Conservation (phyloP, 1,140 invertebrate genomes). For the Muscidifurax raptorellus region DNA sequence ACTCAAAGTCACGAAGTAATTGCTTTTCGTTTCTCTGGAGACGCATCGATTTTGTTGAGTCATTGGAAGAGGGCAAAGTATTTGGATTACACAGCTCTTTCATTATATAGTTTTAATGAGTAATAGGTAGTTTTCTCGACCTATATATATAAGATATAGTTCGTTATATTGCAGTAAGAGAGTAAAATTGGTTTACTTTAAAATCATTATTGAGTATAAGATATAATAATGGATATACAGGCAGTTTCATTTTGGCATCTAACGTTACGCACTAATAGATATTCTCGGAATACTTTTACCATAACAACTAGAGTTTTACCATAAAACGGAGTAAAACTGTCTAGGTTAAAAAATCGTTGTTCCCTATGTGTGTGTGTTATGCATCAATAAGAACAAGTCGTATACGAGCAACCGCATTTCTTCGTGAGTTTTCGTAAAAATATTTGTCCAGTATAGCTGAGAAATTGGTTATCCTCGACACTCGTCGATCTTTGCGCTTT, state of each 20-base stretch:
- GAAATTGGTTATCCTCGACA: too few relatives aligned
- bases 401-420: not conserved
- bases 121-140: too few relatives aligned
- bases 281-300: not conserved
- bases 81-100: not conserved
- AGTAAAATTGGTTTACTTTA: not conserved
- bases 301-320: not conserved
- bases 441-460: not conserved
- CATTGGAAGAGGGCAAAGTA: not conserved
- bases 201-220: not conserved
- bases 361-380: not conserved
- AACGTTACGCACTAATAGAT: constrained; percentile 10
- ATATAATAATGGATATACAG: not conserved
- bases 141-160: too few relatives aligned
- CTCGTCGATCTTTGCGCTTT: too few relatives aligned
- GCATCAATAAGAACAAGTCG: not conserved
- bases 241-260: constrained; percentile 42
- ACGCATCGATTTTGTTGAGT: not conserved
- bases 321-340: not conserved
- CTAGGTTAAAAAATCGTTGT: not conserved
- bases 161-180: not conserved
- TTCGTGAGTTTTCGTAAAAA: constrained; percentile 23
- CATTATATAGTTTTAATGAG: not conserved
- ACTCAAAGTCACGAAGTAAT: constrained; percentile 6
- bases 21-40: not conserved